Percentiles rank a stretch among this genome's conserved stretches.
These are phyloP conservation scores for Protobothrops mucrosquamatus DNA, from an alignment of 2,113 vertebrate genomes.

Conservation along the genomic window DNA sequence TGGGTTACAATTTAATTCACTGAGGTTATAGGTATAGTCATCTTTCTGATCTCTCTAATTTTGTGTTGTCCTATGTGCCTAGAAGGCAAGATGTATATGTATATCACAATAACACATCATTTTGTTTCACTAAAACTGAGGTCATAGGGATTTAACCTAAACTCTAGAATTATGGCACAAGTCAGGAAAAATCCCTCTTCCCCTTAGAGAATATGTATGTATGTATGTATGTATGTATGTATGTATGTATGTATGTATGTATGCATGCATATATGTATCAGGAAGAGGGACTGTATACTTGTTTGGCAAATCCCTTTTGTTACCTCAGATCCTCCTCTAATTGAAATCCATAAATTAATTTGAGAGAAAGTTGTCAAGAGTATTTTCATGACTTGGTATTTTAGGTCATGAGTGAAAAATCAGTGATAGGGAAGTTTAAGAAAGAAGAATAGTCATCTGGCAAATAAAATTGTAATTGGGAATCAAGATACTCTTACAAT, in stretches of 20 bases:
- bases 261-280: background rate
- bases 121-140: background rate
- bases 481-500: background rate
- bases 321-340: background rate
- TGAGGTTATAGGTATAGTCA: background rate
- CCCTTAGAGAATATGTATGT: background rate
- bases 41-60: background rate
- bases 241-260: no score
- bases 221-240: background rate
- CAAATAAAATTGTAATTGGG: background rate
- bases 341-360: background rate
- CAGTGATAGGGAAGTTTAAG: background rate
- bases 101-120: background rate
- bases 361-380: background rate
- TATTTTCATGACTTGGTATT: background rate
- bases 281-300: background rate
- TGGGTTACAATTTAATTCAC: background rate
- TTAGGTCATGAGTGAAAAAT: background rate
- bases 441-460: background rate
- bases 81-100: background rate
- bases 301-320: background rate
- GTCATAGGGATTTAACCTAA: background rate
- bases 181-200: background rate
- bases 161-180: background rate
- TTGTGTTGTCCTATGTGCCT: background rate